Evolutionary conservation across 1,140 invertebrate species (phyloP), one percentile per base, ranked within the genome.

Genomic region (Micrasema minimum): DNA sequence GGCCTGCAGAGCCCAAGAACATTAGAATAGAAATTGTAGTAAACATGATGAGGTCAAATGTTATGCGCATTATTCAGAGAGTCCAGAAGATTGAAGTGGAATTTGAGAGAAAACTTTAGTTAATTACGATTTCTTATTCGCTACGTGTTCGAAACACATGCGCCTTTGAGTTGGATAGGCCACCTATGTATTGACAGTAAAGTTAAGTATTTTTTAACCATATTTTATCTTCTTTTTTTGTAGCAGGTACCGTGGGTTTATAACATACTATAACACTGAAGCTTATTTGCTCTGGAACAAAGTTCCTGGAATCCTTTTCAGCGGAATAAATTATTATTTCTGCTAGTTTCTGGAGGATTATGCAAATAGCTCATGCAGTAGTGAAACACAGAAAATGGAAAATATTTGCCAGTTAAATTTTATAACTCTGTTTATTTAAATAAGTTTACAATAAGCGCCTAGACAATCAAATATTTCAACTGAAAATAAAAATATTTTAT

Each of bases 21-120:
- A 7, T 9, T 20, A 1, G 45, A 20, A 20, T 50, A 14, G 26
- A 14, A 51, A 20, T 14, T 5, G 64, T 16, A 53, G 64, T 48
- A 22, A 48, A 51, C 16, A n/a, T 37, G n/a, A n/a, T n/a, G n/a
- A n/a, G n/a, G 53, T 57, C 53, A 37, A 37, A 22, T 12, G 50
- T 18, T 4, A 31, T 51, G 4, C 20, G 1, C 12, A 22, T 51
- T 45, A 45, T n/a, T 14, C 43, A 45, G 18, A 45, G 3, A n/a
- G 4, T 43, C 4, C 12, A 43, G 16, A n/a, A 43, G 3, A 43
- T n/a, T 2, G 3, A 14, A n/a, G 38, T 43, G 2, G 18, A 14
- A 45, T 14, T 14, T 45, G 18, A 45, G 18, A 14, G 18, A n/a
- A 45, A n/a, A 14, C 5, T 38, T 38, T 6, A 5, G 37, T 6